Conservation (phyloP, 2,888 invertebrate genomes). For the Norana najaformis region DNA sequence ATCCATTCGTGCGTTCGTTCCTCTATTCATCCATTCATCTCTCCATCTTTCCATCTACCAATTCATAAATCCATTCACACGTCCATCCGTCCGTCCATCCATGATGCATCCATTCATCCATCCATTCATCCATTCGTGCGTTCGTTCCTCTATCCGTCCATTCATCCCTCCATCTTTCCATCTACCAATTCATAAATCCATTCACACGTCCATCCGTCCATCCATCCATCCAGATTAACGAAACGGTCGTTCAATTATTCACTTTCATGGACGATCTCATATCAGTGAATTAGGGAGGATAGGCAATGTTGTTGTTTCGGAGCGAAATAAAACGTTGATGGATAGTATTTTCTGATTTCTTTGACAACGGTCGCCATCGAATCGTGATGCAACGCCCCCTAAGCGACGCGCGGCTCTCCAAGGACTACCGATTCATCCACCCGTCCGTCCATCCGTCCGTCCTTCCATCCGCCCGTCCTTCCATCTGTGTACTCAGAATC, state of each 20-base stretch:
- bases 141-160: too few species aligned
- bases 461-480: background rate
- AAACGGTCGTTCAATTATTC: slow-evolving; percentile 1
- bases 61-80: too few species aligned
- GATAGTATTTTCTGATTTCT: slow-evolving; percentile 13
- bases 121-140: background rate
- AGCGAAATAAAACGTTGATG: background rate
- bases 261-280: slow-evolving; percentile 6
- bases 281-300: background rate
- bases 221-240: background rate
- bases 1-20: background rate
- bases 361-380: background rate
- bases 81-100: too few species aligned
- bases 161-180: background rate
- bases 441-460: background rate
- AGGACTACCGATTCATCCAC: background rate
- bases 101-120: too few species aligned
- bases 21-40: background rate
- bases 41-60: background rate
- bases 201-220: too few species aligned
- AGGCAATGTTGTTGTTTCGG: background rate
- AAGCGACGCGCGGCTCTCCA: background rate
- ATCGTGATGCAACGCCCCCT: background rate
- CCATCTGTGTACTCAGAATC: background rate
- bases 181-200: too few species aligned